Base-by-base conservation (phyloP, 2,113 vertebrate genomes). In the Hippocampus zosterae region DNA sequence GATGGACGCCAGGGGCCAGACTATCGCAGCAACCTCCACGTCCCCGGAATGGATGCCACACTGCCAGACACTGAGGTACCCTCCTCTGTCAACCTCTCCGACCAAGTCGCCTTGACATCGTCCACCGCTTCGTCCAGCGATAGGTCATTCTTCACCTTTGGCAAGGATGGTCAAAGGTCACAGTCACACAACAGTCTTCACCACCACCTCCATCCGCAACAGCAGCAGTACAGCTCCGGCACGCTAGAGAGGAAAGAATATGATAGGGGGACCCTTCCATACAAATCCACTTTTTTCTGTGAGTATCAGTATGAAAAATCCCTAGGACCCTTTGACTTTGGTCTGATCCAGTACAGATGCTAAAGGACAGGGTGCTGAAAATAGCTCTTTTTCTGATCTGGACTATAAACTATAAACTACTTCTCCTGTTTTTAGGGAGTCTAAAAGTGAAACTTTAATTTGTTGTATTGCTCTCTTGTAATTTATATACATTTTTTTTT, bases 201-300 rank as follows among this genome's bases (percentile, higher is more conserved):
- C 81, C 88, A 86, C 85, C 88, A 88, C 84, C 87, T 85, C 70
- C 88, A 89, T 86, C 88, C 79, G 79, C 88, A 84, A 70, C 88
- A 87, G 75, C 89, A 79, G 74, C 85, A 87, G 80, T 91, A 84
- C 89, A 90, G 86, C 88, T 84, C 86, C 90, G 85, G 92, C 93
- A 96, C 94, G 69, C 94, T 97, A 94, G 95, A 96, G 91, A 95
- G 95, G 91, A 97, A 97, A 92, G 95, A 97, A 89, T 95, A 96
- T 94, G 95, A 98, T 84, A 97, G 93, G 93, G 95, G 93, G 93
- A 93, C 92, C 92, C 94, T 92, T 91, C 95, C 96, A 92, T 97
- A 98, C 94, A 98, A 97, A 95, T 93, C 96, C 90, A 95, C 95
- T 41, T 97, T 98, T 94, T 94, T 96, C 94, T 97, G 96, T 99